Conservation (phyloP, 1,140 invertebrate genomes). For the Leptinotarsa undecemlineata region DNA sequence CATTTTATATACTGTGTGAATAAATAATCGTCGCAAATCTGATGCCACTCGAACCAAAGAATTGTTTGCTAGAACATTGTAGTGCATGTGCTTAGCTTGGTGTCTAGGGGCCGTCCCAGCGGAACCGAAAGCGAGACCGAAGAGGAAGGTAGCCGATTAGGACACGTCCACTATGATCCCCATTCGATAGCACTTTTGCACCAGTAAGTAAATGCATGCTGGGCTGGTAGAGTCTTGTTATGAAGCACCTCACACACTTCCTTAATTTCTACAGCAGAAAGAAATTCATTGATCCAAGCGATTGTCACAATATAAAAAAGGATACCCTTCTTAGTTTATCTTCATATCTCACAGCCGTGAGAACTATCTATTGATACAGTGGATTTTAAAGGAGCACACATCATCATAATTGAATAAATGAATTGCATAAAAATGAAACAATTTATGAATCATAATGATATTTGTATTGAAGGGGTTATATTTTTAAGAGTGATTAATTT, state of each 20-base stretch:
- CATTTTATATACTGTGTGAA: no score
- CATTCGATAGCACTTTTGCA: slow-evolving; percentile 52
- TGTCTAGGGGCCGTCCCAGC: slow-evolving; percentile 56
- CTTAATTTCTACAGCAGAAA: neutral
- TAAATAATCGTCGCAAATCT: neutral
- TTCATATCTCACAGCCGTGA: no score
- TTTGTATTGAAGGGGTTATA: no score
- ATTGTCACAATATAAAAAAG: no score
- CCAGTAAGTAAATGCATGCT: slow-evolving; percentile 60
- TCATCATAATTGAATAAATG: no score
- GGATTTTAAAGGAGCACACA: no score
- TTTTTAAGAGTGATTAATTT: no score
- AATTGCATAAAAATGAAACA: no score
- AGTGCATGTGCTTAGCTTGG: slow-evolving; percentile 57
- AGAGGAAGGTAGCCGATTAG: slow-evolving; percentile 56
- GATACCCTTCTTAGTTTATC: no score
- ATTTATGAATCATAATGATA: no score
- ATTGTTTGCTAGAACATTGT: slow-evolving; percentile 40
- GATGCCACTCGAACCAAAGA: neutral
- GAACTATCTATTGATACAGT: no score
- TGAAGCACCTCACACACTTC: neutral
- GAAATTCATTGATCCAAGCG: no score
- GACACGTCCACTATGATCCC: slow-evolving; percentile 48
- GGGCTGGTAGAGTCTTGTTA: slow-evolving; percentile 12
- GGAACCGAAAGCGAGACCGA: slow-evolving; percentile 60